phyloP scores from a whole-genome alignment of 2,113 vertebrate genomes.

The Hylia prasina region DNA sequence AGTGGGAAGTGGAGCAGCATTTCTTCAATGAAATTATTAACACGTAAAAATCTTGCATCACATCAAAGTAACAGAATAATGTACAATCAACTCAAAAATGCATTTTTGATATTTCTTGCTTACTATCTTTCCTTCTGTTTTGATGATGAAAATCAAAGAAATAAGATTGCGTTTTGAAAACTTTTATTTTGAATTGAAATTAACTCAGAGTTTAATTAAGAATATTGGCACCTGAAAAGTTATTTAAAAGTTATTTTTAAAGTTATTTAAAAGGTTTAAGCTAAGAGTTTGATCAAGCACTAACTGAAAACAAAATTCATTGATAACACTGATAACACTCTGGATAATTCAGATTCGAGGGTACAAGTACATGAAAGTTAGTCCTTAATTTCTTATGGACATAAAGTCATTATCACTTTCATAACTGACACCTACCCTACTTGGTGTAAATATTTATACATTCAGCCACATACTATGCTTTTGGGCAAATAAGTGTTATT shows the following conservation, averaged over 20 bases:
- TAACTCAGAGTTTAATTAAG: background rate
- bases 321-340: background rate
- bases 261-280: background rate
- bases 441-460: background rate
- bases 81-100: background rate
- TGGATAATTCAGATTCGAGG: background rate
- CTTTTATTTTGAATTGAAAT: background rate
- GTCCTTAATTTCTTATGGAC: background rate
- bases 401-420: background rate
- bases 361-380: background rate
- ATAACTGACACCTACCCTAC: background rate
- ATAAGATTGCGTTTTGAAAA: background rate
- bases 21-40: background rate
- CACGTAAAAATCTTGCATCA: fast-evolving
- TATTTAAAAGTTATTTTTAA: background rate
- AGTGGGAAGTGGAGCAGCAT: background rate
- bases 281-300: background rate
- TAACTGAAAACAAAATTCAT: background rate
- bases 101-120: background rate
- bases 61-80: background rate
- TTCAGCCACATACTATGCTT: background rate
- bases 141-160: background rate
- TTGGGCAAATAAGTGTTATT: background rate
- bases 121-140: background rate
- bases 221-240: background rate